A percentile compares a stretch with the other conserved stretches of the same genome.
phyloP scores from a whole-genome alignment of 2,888 invertebrate genomes.

The Ormyrus labotus region DNA sequence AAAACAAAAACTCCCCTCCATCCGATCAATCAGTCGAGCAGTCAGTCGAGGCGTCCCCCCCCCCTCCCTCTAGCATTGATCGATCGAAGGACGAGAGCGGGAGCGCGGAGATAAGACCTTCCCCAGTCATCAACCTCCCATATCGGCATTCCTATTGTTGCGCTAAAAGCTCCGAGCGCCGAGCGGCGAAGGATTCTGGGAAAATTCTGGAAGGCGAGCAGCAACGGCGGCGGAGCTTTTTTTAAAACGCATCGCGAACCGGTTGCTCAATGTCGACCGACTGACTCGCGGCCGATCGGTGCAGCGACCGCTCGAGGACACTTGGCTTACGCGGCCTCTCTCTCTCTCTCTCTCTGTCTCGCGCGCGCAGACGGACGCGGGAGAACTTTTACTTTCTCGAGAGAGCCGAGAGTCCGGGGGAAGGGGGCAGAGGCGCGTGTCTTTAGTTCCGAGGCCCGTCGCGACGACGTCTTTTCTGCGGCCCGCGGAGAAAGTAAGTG shows the following conservation, averaged over 20 bases:
- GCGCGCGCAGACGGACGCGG: background rate
- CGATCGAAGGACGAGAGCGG: too few species aligned
- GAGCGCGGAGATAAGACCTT: slow-evolving; percentile 22
- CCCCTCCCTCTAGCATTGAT: background rate
- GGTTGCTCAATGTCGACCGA: slow-evolving; percentile 70
- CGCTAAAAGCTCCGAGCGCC: background rate
- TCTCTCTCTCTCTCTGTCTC: background rate
- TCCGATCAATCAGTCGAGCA: background rate
- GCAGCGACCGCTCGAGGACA: slow-evolving; percentile 75
- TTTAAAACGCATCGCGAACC: slow-evolving; percentile 61
- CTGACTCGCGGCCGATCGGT: slow-evolving; percentile 67
- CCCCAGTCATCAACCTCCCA: background rate
- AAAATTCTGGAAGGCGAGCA: slow-evolving; percentile 44
- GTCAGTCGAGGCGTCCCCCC: background rate
- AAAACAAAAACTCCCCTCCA: background rate
- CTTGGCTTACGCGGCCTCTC: slow-evolving; percentile 36
- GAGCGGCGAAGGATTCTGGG: slow-evolving; percentile 50
- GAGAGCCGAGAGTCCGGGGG: too few species aligned
- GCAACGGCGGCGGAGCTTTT: background rate
- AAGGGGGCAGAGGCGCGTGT: background rate
- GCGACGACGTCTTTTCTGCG: too few species aligned
- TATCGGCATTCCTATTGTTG: background rate
- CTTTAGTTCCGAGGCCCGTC: background rate
- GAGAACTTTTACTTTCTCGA: too few species aligned
- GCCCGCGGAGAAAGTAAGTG: too few species aligned